These are phyloP conservation scores for Paedocypris micromegethes DNA, from an alignment of 2,797 vertebrate genomes.

Conservation along the genomic window DNA sequence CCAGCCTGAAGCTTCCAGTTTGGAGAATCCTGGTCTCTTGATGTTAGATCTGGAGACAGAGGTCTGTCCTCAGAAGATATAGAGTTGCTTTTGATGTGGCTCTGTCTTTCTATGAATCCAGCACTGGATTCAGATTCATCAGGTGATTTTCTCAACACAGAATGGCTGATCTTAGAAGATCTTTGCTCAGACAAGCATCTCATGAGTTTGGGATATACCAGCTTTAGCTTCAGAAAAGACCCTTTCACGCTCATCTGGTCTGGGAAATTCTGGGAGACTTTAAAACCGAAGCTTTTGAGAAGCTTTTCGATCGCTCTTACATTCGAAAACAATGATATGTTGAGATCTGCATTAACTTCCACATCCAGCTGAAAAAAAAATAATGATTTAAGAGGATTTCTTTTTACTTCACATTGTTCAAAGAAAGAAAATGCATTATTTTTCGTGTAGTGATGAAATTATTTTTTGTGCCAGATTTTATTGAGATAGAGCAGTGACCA, in stretches of 20 bases:
- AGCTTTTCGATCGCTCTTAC: conserved; percentile 20
- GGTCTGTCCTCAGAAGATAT: background rate
- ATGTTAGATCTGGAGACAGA: background rate
- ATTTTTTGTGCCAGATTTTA: no score
- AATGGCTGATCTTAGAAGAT: background rate
- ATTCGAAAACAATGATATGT: conserved; percentile 40
- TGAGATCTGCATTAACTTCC: conserved; percentile 52
- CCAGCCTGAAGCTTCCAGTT: conserved; percentile 1
- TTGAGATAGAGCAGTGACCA: no score
- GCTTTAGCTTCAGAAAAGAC: conserved; percentile 55
- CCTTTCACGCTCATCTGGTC: conserved; percentile 51
- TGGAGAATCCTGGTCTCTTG: background rate
- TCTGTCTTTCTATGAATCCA: conserved; percentile 11
- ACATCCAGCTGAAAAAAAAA: conserved; percentile 59
- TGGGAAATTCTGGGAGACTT: background rate
- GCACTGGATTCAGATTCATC: conserved; percentile 13
- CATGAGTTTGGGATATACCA: conserved; percentile 44
- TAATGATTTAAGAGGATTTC: background rate
- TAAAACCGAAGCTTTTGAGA: conserved; percentile 46
- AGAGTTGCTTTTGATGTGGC: background rate
- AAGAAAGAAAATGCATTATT: no score
- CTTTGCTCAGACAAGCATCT: conserved; percentile 12
- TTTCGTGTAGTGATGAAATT: no score
- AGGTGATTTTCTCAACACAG: background rate
- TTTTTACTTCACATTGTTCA: background rate